These are phyloP conservation scores for Rugalucina vietnamica DNA, from an alignment of 2,888 invertebrate genomes.

Conservation along the genomic window DNA sequence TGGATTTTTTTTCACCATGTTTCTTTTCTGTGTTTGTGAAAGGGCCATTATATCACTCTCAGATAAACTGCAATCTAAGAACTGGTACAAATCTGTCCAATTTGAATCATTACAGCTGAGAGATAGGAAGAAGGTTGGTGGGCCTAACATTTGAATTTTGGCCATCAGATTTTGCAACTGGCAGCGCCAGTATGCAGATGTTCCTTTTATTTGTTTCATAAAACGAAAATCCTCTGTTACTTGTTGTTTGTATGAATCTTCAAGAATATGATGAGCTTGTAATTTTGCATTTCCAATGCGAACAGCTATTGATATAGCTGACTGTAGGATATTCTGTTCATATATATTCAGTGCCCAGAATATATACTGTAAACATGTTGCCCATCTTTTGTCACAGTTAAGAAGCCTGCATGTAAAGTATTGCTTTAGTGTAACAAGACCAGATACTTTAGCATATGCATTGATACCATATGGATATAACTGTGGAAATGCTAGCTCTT, in stretches of 20 bases:
- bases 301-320: constrained; percentile 21
- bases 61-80: not conserved
- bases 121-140: constrained; percentile 44
- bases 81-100: not conserved
- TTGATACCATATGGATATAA: constrained; percentile 31
- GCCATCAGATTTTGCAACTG: too few species aligned
- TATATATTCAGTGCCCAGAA: constrained; percentile 38
- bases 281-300: not conserved
- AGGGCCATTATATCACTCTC: not conserved
- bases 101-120: too few species aligned
- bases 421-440: constrained; percentile 16
- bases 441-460: not conserved
- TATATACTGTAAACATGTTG: constrained; percentile 18
- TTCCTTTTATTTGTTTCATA: constrained; percentile 42
- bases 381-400: constrained; percentile 30
- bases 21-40: not conserved
- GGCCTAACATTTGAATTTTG: too few species aligned
- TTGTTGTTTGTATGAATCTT: not conserved
- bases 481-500: constrained; percentile 39
- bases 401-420: constrained; percentile 28
- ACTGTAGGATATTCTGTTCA: constrained; percentile 24
- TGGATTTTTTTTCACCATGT: constrained; percentile 16
- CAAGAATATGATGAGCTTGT: constrained; percentile 16
- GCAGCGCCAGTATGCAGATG: too few species aligned
- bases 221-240: constrained; percentile 39